These are phyloP conservation scores for Cyaniris semiargus DNA, from an alignment of 2,888 invertebrate species.

Conservation along the genomic window DNA sequence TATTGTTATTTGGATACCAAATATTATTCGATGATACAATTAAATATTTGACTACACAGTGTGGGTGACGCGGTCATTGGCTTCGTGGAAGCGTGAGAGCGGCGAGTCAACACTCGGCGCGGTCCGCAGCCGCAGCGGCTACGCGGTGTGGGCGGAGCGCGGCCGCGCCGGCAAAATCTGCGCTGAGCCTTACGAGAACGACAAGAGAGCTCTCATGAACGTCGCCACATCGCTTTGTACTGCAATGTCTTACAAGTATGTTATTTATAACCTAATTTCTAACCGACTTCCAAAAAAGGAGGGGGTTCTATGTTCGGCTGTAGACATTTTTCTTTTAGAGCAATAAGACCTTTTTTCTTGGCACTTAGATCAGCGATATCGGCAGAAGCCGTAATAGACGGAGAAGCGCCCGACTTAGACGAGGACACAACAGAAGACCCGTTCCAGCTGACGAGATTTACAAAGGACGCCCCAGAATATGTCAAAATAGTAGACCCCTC, in stretches of 20 bases:
- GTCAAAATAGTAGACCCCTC: constrained; percentile 91
- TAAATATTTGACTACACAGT: constrained; percentile 72
- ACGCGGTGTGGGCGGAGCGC: constrained; percentile 91
- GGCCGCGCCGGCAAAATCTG: constrained; percentile 90
- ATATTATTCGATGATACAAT: not conserved
- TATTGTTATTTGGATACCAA: constrained; percentile 26
- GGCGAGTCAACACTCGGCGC: constrained; percentile 85
- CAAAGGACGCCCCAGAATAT: constrained; percentile 77
- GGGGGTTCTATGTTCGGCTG: no score
- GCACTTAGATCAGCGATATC: constrained; percentile 83
- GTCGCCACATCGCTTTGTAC: constrained; percentile 90
- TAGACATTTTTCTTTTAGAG: not conserved
- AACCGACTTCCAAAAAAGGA: not conserved
- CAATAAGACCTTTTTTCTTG: constrained; percentile 13
- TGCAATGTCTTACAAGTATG: constrained; percentile 87
- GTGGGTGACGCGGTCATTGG: constrained; percentile 86
- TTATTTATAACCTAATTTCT: not conserved
- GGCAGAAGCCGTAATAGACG: constrained; percentile 84
- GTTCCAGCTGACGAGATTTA: constrained; percentile 55
- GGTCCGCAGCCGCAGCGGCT: constrained; percentile 87
- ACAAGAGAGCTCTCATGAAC: constrained; percentile 82
- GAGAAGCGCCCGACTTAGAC: constrained; percentile 79
- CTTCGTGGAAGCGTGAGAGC: constrained; percentile 82
- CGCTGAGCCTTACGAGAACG: constrained; percentile 86
- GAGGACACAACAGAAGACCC: constrained; percentile 66